Evolutionary conservation across 2,113 vertebrate genomes (phyloP).

Genomic region (Dipodomys merriami): DNA sequence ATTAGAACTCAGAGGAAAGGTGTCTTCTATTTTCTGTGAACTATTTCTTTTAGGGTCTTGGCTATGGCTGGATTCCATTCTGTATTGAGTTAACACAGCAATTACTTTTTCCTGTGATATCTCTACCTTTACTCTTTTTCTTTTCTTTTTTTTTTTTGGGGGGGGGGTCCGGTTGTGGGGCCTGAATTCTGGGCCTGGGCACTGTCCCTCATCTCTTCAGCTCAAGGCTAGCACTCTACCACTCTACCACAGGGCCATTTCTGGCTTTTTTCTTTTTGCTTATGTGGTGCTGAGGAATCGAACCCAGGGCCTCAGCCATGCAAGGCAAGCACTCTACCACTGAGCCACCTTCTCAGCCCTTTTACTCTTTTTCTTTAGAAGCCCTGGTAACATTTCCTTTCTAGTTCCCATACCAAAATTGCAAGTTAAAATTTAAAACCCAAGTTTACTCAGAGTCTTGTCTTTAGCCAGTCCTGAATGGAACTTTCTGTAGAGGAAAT

Average conservation of each 20-base stretch:
- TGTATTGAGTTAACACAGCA: background rate
- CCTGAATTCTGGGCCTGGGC: too few species aligned
- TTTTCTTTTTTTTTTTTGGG: too few species aligned
- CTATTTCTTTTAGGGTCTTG: background rate
- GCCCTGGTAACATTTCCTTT: slow-evolving; percentile 14
- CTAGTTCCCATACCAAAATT: background rate
- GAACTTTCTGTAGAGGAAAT: background rate
- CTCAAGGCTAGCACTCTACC: too few species aligned
- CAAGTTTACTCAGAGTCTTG: background rate
- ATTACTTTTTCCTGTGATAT: background rate
- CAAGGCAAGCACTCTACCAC: too few species aligned
- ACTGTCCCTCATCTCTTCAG: too few species aligned
- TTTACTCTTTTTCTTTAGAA: background rate
- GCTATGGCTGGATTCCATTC: background rate
- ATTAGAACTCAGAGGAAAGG: background rate
- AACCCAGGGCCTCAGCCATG: too few species aligned
- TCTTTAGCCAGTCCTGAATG: background rate
- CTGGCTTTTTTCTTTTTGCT: too few species aligned
- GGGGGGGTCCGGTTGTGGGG: too few species aligned
- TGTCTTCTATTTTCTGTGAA: slow-evolving; percentile 33
- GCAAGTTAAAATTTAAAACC: slow-evolving; percentile 11
- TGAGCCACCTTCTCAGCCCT: too few species aligned
- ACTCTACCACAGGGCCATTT: too few species aligned
- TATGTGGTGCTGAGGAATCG: too few species aligned
- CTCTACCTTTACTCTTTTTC: background rate